A percentile compares a stretch with the other conserved stretches of the same genome.
Conservation (phyloP, 1,140 invertebrate genomes). For the Rhagoletis pomonella region DNA sequence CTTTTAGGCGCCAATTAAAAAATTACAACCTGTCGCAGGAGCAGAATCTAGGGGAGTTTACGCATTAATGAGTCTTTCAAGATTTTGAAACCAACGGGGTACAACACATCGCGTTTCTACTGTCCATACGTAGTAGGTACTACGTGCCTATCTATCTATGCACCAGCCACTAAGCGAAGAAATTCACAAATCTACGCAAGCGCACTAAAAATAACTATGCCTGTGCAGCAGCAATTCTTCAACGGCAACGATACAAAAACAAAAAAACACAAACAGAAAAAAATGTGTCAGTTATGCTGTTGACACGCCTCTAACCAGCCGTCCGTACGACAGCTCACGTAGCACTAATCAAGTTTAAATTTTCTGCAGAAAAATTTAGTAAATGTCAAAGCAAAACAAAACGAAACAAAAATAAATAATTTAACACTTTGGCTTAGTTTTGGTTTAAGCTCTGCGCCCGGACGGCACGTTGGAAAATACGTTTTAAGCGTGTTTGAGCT, state of each 20-base stretch:
- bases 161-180: not conserved
- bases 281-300: not conserved
- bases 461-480: not conserved
- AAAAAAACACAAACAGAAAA: not conserved
- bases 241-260: not conserved
- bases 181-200: not conserved
- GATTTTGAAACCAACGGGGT: no score
- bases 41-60: no score
- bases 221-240: not conserved
- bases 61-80: no score
- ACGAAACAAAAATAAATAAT: not conserved
- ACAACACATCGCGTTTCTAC: no score
- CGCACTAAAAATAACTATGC: slow-evolving; percentile 5
- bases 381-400: not conserved
- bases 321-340: not conserved
- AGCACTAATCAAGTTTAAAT: not conserved
- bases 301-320: not conserved
- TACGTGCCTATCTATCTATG: no score
- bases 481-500: not conserved
- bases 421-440: slow-evolving; percentile 16
- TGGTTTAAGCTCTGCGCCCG: not conserved
- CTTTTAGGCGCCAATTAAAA: no score
- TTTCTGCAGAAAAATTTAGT: slow-evolving; percentile 10
- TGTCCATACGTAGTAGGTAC: no score
- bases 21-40: no score